These are phyloP conservation scores for Agriotes lineatus DNA, from an alignment of 2,888 invertebrate species.

Conservation along the genomic window DNA sequence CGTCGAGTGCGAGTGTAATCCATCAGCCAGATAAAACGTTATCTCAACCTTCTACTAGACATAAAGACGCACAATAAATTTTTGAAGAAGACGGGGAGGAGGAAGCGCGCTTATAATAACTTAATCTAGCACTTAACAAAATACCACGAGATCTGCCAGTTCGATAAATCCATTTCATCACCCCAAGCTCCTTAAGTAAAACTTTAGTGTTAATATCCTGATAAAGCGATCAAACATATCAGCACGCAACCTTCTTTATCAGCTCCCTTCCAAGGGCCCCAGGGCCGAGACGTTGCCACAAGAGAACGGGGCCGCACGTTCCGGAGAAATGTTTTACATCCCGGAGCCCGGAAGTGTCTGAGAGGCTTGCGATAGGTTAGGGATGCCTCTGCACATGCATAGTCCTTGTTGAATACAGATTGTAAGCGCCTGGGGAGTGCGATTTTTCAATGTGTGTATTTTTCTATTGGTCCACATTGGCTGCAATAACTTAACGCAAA, in stretches of 20 bases:
- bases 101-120: too few relatives aligned
- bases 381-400: constrained; percentile 18
- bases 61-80: too few relatives aligned
- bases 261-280: background rate
- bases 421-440: constrained; percentile 8
- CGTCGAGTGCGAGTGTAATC: too few relatives aligned
- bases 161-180: too few relatives aligned
- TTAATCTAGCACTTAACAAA: too few relatives aligned
- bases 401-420: constrained; percentile 18
- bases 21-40: too few relatives aligned
- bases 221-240: background rate
- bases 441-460: background rate
- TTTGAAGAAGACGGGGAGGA: too few relatives aligned
- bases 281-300: constrained; percentile 5
- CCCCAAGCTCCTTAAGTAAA: background rate
- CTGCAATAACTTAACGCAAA: background rate
- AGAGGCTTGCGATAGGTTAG: constrained; percentile 34
- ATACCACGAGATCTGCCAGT: too few relatives aligned
- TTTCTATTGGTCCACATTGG: background rate
- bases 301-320: constrained; percentile 9
- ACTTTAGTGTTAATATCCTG: constrained; percentile 1
- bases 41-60: too few relatives aligned
- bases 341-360: constrained; percentile 31
- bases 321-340: constrained; percentile 32
- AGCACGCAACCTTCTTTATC: constrained; percentile 1